phyloP scores from a whole-genome alignment of 2,888 invertebrate species.

The Iphiclides podalirius region DNA sequence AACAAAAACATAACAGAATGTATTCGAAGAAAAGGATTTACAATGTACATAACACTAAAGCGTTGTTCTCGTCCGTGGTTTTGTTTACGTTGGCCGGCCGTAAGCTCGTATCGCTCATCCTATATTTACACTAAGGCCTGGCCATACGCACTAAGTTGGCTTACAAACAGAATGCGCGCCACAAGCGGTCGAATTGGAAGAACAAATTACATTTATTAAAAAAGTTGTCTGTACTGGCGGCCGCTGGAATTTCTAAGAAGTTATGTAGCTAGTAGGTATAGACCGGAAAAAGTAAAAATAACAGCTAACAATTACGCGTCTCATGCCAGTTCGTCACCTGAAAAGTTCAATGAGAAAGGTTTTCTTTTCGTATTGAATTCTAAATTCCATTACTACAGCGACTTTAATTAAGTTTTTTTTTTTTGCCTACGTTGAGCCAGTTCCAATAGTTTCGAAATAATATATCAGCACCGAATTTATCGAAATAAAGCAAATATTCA shows the following conservation, averaged over 20 bases:
- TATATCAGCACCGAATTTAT: no score
- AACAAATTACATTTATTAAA: slow-evolving; percentile 6
- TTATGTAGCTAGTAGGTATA: no score
- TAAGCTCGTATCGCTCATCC: slow-evolving; percentile 36
- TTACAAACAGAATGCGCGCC: slow-evolving; percentile 37
- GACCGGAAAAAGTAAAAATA: no score
- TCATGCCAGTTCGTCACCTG: no score
- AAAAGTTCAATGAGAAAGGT: no score
- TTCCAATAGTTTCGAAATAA: no score
- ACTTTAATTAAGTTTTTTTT: no score
- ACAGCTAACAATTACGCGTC: no score
- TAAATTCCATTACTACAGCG: no score
- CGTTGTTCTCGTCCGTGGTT: slow-evolving; percentile 31
- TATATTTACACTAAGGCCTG: slow-evolving; percentile 46
- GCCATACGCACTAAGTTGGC: slow-evolving; percentile 30
- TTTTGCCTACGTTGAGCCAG: no score
- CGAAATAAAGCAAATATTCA: no score
- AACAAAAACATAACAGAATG: slow-evolving; percentile 16
- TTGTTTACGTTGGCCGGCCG: slow-evolving; percentile 40
- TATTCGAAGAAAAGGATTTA: slow-evolving; percentile 18
- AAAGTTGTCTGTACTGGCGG: background rate
- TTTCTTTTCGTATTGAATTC: no score
- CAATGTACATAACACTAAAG: slow-evolving; percentile 27
- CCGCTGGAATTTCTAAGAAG: background rate
- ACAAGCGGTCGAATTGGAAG: slow-evolving; percentile 13